Conservation (phyloP, 2,888 invertebrate species). For the Nomada ruficornis region DNA sequence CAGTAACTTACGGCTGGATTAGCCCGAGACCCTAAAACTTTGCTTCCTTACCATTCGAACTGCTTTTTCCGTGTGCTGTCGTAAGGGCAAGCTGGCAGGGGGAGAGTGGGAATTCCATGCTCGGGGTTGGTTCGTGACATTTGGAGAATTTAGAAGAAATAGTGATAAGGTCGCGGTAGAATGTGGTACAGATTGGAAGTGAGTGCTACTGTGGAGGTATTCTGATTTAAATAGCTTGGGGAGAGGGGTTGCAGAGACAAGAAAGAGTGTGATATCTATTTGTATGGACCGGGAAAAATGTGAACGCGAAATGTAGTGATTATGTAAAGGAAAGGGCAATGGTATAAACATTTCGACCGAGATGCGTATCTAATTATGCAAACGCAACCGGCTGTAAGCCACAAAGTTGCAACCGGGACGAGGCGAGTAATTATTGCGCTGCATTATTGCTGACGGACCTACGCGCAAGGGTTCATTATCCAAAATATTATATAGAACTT, state of each 20-base stretch:
- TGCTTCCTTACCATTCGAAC: no score
- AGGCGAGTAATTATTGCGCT: conserved; percentile 49
- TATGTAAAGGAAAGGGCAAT: conserved; percentile 43
- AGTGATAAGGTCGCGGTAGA: no score
- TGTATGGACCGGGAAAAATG: conserved; percentile 36
- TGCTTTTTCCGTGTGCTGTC: no score
- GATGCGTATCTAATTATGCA: conserved; percentile 57
- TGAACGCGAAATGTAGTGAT: conserved; percentile 47
- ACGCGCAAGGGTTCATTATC: conserved; percentile 26
- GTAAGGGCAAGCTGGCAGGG: no score
- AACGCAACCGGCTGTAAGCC: conserved; percentile 40
- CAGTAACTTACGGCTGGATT: background rate
- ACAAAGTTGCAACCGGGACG: conserved; percentile 35
- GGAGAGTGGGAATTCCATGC: no score
- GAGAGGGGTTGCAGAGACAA: no score
- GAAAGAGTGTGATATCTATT: background rate
- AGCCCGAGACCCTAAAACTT: no score
- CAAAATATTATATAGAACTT: conserved; percentile 27
- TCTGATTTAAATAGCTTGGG: no score
- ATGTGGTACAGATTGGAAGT: no score
- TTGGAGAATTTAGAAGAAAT: no score
- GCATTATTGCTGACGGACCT: conserved; percentile 25
- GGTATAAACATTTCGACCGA: conserved; percentile 52
- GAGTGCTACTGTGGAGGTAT: no score
- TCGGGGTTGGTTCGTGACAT: no score